These are phyloP conservation scores for Lydus trimaculatus DNA, from an alignment of 2,888 invertebrate species.

Conservation along the genomic window DNA sequence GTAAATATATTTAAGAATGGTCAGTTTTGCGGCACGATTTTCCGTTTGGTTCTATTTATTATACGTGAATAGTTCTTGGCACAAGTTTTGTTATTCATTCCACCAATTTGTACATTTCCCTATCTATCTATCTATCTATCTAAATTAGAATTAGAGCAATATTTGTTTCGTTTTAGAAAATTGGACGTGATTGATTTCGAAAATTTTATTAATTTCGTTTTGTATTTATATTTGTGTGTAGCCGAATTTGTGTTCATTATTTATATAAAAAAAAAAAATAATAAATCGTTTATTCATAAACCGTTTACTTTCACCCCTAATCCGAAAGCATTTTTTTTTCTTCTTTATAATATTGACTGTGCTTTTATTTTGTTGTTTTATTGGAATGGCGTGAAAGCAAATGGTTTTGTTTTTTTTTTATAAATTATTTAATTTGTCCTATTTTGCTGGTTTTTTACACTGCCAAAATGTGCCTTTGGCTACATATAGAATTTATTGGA, in stretches of 20 bases:
- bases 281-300: conserved; percentile 12
- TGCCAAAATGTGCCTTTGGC: conserved; percentile 49
- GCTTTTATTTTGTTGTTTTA: background rate
- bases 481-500: conserved; percentile 35
- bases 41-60: background rate
- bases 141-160: background rate
- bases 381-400: conserved; percentile 7
- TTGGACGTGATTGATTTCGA: conserved; percentile 7
- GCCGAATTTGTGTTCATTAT: conserved; percentile 35
- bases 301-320: conserved; percentile 3
- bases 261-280: no score
- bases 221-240: conserved; percentile 2
- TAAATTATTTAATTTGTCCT: no score
- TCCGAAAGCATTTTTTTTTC: background rate
- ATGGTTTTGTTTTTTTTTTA: no score
- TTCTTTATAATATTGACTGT: conserved; percentile 13
- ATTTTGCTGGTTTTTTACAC: conserved; percentile 43
- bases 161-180: conserved; percentile 3
- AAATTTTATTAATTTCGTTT: background rate
- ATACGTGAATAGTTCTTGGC: background rate
- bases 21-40: background rate
- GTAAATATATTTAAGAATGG: conserved; percentile 23
- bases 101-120: conserved; percentile 6
- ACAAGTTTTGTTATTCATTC: conserved; percentile 13
- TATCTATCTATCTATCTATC: no score